Conservation (phyloP, 2,888 invertebrate genomes). For the Leptopilina drosophilae region DNA sequence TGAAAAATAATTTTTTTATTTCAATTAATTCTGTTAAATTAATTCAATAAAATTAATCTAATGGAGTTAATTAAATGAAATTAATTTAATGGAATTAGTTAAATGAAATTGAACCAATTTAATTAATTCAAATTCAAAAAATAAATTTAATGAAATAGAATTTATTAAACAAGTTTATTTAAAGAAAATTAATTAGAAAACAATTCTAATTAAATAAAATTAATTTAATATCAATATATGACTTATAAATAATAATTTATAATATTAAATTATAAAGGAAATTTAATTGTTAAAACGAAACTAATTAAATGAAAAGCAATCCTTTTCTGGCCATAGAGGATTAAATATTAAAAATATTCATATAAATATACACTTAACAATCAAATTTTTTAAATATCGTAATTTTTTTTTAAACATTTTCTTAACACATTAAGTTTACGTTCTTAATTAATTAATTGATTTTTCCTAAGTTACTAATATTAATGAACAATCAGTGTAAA, state of each 20-base stretch:
- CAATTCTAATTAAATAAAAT: background rate
- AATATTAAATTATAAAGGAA: too few species aligned
- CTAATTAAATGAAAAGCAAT: background rate
- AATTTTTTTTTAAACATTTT: background rate
- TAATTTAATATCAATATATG: too few species aligned
- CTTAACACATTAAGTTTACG: background rate
- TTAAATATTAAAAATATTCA: background rate
- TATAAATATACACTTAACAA: constrained; percentile 12
- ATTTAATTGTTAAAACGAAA: too few species aligned
- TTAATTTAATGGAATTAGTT: background rate
- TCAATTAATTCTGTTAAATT: background rate
- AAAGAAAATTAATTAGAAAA: background rate
- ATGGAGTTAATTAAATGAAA: background rate
- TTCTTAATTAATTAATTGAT: constrained; percentile 19
- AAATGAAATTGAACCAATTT: background rate
- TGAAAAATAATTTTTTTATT: too few species aligned
- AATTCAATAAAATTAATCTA: background rate
- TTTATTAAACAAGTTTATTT: background rate
- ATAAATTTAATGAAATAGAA: too few species aligned
- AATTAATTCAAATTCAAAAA: too few species aligned
- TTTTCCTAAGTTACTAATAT: constrained; percentile 23
- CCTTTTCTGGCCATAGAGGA: background rate
- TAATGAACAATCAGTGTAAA: constrained; percentile 73
- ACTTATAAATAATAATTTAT: too few species aligned
- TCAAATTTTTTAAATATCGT: background rate